Percentiles rank a stretch among this genome's conserved stretches.
These are phyloP conservation scores for Nyctalus aviator DNA, from an alignment of 2,797 vertebrate species.

Conservation along the genomic window DNA sequence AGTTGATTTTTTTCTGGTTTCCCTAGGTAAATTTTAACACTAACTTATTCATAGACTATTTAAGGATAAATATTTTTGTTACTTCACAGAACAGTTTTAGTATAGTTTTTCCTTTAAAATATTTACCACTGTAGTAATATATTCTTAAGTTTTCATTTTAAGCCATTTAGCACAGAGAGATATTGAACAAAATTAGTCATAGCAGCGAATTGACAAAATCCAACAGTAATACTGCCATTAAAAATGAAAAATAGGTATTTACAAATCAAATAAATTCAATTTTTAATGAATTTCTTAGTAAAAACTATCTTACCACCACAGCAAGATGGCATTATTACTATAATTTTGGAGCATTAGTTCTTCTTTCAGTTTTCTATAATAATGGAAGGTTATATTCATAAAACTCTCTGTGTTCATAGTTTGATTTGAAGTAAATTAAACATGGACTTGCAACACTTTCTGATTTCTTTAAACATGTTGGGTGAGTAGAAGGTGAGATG, in stretches of 20 bases:
- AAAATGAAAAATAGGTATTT: not conserved
- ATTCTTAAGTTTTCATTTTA: constrained; percentile 16
- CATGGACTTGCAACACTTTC: not conserved
- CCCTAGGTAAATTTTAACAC: not conserved
- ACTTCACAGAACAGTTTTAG: not conserved
- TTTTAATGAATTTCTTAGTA: not conserved
- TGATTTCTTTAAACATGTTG: not conserved
- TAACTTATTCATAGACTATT: not conserved
- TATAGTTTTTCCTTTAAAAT: not conserved
- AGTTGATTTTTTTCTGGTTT: constrained; percentile 14
- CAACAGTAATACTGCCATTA: not conserved
- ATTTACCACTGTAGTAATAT: not conserved
- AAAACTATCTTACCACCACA: not conserved
- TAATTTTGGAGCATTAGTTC: not conserved
- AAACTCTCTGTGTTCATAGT: not conserved
- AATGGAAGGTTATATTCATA: not conserved
- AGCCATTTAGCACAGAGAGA: not conserved
- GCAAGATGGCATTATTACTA: not conserved
- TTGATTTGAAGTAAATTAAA: constrained; percentile 49
- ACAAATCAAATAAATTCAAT: not conserved
- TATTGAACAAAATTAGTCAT: not conserved
- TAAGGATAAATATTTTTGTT: not conserved
- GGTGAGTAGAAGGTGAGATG: not conserved
- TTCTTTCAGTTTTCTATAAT: not conserved
- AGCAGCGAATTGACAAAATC: not conserved